Conservation (phyloP, 2,113 vertebrate genomes). For the Neopipo cinnamomea region DNA sequence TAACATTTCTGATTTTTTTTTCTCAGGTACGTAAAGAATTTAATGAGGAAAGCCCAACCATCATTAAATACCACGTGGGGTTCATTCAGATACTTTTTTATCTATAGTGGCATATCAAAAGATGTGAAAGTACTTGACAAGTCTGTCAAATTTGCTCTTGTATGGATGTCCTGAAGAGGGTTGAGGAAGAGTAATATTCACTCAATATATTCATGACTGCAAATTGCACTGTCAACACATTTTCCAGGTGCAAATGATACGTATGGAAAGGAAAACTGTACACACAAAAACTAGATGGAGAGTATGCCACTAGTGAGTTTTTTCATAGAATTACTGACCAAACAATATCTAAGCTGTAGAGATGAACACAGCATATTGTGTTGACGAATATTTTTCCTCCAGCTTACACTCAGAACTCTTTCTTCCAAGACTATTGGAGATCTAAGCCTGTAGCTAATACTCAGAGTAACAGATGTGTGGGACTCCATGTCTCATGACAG, state of each 20-base stretch:
- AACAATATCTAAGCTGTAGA: background rate
- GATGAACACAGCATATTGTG: background rate
- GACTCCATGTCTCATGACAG: rapidly evolving
- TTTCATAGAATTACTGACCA: background rate
- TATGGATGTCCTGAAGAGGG: background rate
- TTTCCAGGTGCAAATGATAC: background rate
- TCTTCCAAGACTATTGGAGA: background rate
- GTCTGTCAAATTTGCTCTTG: background rate
- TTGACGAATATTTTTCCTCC: background rate
- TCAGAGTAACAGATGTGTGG: background rate
- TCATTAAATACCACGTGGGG: background rate
- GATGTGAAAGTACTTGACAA: background rate
- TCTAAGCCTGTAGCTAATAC: background rate
- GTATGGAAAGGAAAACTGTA: background rate
- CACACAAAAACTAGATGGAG: background rate
- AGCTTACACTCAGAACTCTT: background rate
- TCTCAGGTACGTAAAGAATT: background rate
- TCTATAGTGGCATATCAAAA: background rate
- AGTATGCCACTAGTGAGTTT: background rate
- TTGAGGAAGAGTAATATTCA: background rate
- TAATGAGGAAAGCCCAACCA: background rate
- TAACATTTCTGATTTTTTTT: background rate
- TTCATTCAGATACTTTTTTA: background rate
- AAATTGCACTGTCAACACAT: background rate
- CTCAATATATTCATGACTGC: background rate